Percentiles rank a stretch among this genome's conserved stretches.
These are phyloP conservation scores for Ispidina lecontei DNA, from an alignment of 2,797 vertebrate genomes.

Conservation along the genomic window DNA sequence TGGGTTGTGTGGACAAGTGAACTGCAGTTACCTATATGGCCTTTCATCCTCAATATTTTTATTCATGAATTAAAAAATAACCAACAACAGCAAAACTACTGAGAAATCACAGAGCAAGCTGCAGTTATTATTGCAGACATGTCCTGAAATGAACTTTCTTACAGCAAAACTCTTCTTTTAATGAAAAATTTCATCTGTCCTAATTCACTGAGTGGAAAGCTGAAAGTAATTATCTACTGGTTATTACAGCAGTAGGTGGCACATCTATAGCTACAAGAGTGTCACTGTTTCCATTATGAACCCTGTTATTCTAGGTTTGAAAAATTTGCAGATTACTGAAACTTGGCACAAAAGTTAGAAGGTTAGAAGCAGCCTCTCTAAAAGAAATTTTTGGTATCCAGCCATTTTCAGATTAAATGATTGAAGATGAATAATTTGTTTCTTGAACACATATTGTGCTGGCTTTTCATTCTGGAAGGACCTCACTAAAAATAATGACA, in stretches of 20 bases:
- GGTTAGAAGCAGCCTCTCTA: background rate
- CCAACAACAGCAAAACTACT: background rate
- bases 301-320: background rate
- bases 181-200: constrained; percentile 7
- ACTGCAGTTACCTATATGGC: background rate
- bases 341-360: background rate
- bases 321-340: constrained; percentile 2
- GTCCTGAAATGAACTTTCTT: background rate
- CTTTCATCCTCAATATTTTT: background rate
- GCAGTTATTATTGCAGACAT: background rate
- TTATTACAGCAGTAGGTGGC: background rate
- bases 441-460: background rate
- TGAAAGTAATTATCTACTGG: constrained; percentile 9
- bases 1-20: background rate
- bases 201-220: constrained; percentile 8
- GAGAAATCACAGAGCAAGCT: background rate
- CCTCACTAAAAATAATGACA: background rate
- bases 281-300: background rate
- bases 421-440: background rate
- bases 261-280: background rate
- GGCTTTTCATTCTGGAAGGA: background rate
- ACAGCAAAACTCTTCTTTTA: background rate
- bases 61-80: background rate
- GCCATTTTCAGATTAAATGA: background rate
- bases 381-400: background rate